Percentiles rank a stretch among this genome's conserved stretches.
Conservation (phyloP, 2,888 invertebrate species). For the Erynnis tages region DNA sequence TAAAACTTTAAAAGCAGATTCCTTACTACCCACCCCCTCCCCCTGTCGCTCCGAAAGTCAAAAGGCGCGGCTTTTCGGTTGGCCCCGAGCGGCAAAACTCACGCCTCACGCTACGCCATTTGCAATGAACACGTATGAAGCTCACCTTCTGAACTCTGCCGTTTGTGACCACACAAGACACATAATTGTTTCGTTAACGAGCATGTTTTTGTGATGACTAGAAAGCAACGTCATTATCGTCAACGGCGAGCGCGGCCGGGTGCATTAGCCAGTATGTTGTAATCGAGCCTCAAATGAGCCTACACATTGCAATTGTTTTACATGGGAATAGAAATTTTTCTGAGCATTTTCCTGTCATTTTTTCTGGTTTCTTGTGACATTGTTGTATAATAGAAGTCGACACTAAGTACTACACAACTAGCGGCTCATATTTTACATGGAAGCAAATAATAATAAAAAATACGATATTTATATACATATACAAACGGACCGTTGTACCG, state of each 20-base stretch:
- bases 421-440: not conserved
- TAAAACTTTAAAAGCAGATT: too few species aligned
- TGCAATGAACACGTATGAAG: too few species aligned
- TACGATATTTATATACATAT: not conserved
- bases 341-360: not conserved
- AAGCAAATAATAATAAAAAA: not conserved
- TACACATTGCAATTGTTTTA: constrained; percentile 20
- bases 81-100: too few species aligned
- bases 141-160: too few species aligned
- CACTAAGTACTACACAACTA: not conserved
- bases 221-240: constrained; percentile 29
- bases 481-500: not conserved
- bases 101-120: too few species aligned
- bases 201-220: constrained; percentile 30
- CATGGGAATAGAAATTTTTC: constrained; percentile 26
- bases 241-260: constrained; percentile 28
- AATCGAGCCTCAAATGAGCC: constrained; percentile 25
- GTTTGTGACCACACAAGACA: constrained; percentile 22
- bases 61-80: too few species aligned
- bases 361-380: not conserved
- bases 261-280: constrained; percentile 28
- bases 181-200: constrained; percentile 31
- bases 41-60: too few species aligned
- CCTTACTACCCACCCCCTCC: too few species aligned
- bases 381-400: not conserved